phyloP scores from a whole-genome alignment of 2,888 invertebrate species.

The Hartigia nigra region DNA sequence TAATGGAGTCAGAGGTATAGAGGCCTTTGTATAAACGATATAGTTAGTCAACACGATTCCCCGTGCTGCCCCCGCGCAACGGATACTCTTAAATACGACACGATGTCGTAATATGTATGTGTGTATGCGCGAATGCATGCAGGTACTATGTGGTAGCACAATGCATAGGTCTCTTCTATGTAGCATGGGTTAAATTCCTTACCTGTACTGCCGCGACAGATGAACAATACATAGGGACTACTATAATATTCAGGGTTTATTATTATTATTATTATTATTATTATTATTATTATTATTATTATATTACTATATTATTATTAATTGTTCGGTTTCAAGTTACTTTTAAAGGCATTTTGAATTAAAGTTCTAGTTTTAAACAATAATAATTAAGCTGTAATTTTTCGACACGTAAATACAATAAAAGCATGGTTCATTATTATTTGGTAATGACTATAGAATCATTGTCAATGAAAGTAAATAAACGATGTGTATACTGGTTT shows the following conservation, averaged over 20 bases:
- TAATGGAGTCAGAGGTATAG: neutral
- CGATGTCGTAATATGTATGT: conserved; percentile 42
- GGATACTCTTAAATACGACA: conserved; percentile 22
- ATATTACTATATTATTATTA: conserved; percentile 34
- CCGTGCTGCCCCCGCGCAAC: neutral
- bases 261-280: conserved; percentile 40
- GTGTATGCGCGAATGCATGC: conserved; percentile 47
- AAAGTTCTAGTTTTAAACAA: conserved; percentile 52
- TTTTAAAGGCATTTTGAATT: conserved; percentile 57
- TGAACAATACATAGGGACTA: conserved; percentile 52
- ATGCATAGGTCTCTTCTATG: conserved; percentile 19
- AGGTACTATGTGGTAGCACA: conserved; percentile 44
- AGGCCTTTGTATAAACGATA: neutral
- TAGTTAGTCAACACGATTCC: neutral
- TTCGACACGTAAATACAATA: conserved; percentile 46
- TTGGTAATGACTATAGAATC: conserved; percentile 55
- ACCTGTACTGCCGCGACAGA: conserved; percentile 42
- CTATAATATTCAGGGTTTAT: conserved; percentile 57
- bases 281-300: conserved; percentile 34
- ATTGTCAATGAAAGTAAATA: conserved; percentile 59
- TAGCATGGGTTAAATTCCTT: conserved; percentile 34
- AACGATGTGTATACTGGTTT: conserved; percentile 60
- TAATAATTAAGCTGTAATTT: conserved; percentile 53
- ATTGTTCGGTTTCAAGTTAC: conserved; percentile 58
- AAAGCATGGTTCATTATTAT: conserved; percentile 51